These are phyloP conservation scores for Iphiclides podalirius DNA, from an alignment of 2,888 invertebrate species.

Conservation along the genomic window DNA sequence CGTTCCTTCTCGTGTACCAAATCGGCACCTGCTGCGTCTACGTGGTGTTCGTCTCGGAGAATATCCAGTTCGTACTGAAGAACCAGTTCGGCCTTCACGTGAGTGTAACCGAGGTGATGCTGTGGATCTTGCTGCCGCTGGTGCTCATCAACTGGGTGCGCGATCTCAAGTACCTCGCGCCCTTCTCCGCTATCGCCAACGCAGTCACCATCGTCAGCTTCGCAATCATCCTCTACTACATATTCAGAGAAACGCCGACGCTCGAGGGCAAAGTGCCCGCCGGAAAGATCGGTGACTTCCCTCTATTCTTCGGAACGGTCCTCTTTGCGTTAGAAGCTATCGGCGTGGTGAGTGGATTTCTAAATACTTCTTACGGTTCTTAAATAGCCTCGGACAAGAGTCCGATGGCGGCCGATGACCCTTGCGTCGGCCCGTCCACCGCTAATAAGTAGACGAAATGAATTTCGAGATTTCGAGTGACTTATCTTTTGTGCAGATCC, in stretches of 20 bases:
- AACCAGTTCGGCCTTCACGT: constrained; percentile 72
- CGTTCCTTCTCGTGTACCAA: constrained; percentile 92
- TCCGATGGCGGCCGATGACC: too few species aligned
- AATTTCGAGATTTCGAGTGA: too few species aligned
- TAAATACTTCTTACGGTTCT: too few species aligned
- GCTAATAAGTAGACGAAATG: too few species aligned
- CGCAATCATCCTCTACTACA: constrained; percentile 91
- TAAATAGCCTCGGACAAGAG: too few species aligned
- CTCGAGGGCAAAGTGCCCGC: constrained; percentile 82
- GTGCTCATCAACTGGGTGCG: constrained; percentile 90
- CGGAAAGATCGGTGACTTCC: constrained; percentile 85
- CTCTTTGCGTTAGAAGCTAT: constrained; percentile 98
- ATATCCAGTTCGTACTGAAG: constrained; percentile 85
- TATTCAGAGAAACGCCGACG: constrained; percentile 86
- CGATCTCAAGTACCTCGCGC: constrained; percentile 92
- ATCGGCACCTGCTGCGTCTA: constrained; percentile 98
- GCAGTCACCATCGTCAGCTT: constrained; percentile 90
- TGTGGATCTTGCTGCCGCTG: constrained; percentile 85
- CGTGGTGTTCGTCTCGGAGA: constrained; percentile 94
- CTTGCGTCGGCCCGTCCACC: too few species aligned
- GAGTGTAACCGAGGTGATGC: constrained; percentile 84
- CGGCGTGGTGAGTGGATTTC: constrained; percentile 84
- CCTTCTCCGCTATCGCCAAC: constrained; percentile 94
- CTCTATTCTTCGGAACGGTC: constrained; percentile 97
- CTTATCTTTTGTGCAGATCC: constrained; percentile 83